phyloP scores from a whole-genome alignment of 2,888 invertebrate genomes.

The Drosophila paramelanica region DNA sequence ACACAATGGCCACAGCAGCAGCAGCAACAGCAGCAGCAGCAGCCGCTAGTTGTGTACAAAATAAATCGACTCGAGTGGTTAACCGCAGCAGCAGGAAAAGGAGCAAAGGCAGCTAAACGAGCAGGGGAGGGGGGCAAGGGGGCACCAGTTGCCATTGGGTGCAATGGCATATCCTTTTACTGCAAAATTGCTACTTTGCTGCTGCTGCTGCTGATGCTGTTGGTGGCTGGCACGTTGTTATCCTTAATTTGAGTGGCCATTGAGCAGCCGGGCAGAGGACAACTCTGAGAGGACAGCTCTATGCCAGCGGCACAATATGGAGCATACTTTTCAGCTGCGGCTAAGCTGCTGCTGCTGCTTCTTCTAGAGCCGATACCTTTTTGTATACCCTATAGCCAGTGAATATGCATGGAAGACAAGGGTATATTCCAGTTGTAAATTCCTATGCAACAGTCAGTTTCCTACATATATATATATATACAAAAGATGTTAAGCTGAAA shows the following conservation, averaged over 20 bases:
- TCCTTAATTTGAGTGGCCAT: conserved; percentile 80
- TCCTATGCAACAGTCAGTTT: too few relatives aligned
- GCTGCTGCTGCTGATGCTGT: conserved; percentile 22
- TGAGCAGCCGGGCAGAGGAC: conserved; percentile 47
- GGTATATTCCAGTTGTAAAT: too few relatives aligned
- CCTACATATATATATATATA: too few relatives aligned
- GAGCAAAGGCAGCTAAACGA: background rate
- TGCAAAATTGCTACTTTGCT: conserved; percentile 74
- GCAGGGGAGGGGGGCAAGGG: background rate
- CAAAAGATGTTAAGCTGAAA: too few relatives aligned
- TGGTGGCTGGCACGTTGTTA: conserved; percentile 69
- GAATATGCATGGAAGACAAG: too few relatives aligned
- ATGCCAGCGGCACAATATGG: conserved; percentile 37
- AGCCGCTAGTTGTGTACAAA: conserved; percentile 75
- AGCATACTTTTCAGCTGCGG: conserved; percentile 44
- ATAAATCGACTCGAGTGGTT: conserved; percentile 78
- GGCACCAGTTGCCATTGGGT: conserved; percentile 7
- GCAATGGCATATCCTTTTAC: conserved; percentile 60
- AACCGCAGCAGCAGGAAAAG: conserved; percentile 58
- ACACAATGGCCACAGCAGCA: conserved; percentile 43
- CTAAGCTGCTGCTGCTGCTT: background rate
- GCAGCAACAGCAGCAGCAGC: conserved; percentile 4
- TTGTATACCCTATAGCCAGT: too few relatives aligned
- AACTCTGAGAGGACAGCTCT: conserved; percentile 11
- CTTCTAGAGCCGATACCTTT: background rate